Base-by-base conservation (phyloP, 2,888 invertebrate species). In the Eurytoma adleriae region DNA sequence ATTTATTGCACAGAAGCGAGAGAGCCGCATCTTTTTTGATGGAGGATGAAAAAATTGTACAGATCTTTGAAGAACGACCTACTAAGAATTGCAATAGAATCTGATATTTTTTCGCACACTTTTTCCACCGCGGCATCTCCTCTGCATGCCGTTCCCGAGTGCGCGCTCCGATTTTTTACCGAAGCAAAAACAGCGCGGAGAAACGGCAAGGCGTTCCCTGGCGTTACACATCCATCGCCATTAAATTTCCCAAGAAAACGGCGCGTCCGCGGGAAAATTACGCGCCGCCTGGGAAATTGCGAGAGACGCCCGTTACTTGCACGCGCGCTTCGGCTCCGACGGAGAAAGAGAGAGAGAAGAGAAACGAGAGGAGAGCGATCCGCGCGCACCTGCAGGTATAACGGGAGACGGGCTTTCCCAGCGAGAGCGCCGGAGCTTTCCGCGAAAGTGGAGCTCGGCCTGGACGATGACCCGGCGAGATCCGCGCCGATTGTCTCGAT, bases 361-460 rank as follows among this genome's bases (percentile, higher is more conserved):
- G 24, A 24, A 24, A 24, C 40, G 40, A 10, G 40, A 7, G 10
- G 7, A 40, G 10, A 10, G 40, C 40, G 40, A 7, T 40, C 10
- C 40, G 10, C 40, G 7, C 7, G 10, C 10, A 40, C 7, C 7
- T 10, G 7, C 7, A 40, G 24, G 24, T 68, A 68, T 75, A 82
- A 78, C 78, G 75, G 80, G 77, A 78, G 50, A 24, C 61, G 75
- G 71, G 79, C 80, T 81, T 82, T 83, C 82, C 82, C 77, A 62
- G 81, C 40, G 79, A 79, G 73, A 78, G 79, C 69, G 71, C 5
- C 56, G 57, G 40, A 40, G 40, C 62, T 82, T 83, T 83, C 73
- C 83, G 83, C 69, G 80, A 82, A 83, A 82, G 83, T 78, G 70
- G 81, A 70, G 67, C 67, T 72, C 66, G 61, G 24, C 24, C 16